These are phyloP conservation scores for Ephialtes manifestator DNA, from an alignment of 2,888 invertebrate genomes.

Conservation along the genomic window DNA sequence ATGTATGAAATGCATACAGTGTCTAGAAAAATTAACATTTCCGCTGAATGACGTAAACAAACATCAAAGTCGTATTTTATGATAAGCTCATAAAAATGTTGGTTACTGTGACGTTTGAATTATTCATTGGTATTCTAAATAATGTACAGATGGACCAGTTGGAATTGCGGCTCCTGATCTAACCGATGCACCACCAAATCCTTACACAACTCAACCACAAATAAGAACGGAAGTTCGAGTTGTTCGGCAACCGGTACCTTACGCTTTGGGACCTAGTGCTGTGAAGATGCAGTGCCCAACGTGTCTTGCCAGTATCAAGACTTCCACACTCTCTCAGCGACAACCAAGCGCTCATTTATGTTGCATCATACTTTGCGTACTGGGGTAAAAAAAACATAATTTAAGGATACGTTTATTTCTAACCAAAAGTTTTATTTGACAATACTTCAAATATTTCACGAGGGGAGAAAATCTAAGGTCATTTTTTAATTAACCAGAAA, in stretches of 20 bases:
- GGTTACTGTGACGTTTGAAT: not conserved
- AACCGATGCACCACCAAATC: constrained; percentile 57
- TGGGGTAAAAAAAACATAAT: constrained; percentile 82
- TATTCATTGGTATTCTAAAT: not conserved
- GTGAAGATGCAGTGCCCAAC: constrained; percentile 85
- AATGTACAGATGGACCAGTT: constrained; percentile 65
- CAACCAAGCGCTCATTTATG: constrained; percentile 86
- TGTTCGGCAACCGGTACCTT: constrained; percentile 79
- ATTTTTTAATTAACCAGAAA: no score
- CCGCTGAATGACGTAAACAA: not conserved
- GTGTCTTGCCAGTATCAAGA: constrained; percentile 86
- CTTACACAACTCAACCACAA: constrained; percentile 67
- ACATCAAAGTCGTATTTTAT: not conserved
- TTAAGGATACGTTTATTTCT: no score
- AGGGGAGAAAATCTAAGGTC: no score
- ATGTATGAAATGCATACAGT: not conserved
- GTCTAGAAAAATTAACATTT: not conserved
- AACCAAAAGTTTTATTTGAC: no score
- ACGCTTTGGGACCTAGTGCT: constrained; percentile 81
- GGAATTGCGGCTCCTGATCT: constrained; percentile 68
- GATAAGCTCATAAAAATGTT: not conserved
- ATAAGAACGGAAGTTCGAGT: constrained; percentile 77
- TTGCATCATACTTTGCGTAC: constrained; percentile 84
- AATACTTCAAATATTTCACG: no score
- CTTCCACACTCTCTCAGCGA: constrained; percentile 85